Evolutionary conservation across 2,113 vertebrate genomes (phyloP).

Genomic region (Scortum barcoo): DNA sequence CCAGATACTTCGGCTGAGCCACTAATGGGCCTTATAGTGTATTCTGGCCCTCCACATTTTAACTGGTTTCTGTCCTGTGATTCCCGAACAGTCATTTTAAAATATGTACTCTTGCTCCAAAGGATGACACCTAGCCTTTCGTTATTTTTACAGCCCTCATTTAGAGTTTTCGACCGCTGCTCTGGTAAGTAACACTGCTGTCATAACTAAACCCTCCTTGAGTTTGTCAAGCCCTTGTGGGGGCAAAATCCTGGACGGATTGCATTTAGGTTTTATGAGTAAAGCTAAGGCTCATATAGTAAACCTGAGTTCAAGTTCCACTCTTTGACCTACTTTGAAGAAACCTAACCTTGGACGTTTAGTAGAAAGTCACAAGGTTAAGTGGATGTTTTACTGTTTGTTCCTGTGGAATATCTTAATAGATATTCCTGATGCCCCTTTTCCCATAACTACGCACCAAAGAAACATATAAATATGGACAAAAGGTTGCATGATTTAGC

Average conservation of each 20-base stretch:
- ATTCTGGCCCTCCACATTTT: constrained; percentile 48
- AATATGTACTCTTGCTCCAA: constrained; percentile 34
- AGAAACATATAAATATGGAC: constrained; percentile 2
- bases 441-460: not conserved
- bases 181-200: constrained; percentile 48
- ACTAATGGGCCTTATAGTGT: constrained; percentile 57
- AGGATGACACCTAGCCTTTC: constrained; percentile 56
- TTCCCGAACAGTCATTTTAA: constrained; percentile 47
- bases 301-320: constrained; percentile 37
- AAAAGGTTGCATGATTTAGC: not conserved
- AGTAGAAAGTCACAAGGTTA: constrained; percentile 38
- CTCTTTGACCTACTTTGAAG: constrained; percentile 56
- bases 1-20: constrained; percentile 46
- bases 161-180: constrained; percentile 35
- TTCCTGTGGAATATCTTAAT: constrained; percentile 18
- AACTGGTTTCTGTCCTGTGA: constrained; percentile 54
- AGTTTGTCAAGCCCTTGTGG: constrained; percentile 33
- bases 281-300: constrained; percentile 26
- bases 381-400: constrained; percentile 46
- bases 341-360: constrained; percentile 42
- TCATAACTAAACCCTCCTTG: constrained; percentile 21
- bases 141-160: constrained; percentile 53
- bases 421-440: constrained; percentile 18
- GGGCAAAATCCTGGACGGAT: constrained; percentile 26
- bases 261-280: constrained; percentile 47